These are phyloP conservation scores for Troides aeacus DNA, from an alignment of 2,888 invertebrate genomes.

Conservation along the genomic window DNA sequence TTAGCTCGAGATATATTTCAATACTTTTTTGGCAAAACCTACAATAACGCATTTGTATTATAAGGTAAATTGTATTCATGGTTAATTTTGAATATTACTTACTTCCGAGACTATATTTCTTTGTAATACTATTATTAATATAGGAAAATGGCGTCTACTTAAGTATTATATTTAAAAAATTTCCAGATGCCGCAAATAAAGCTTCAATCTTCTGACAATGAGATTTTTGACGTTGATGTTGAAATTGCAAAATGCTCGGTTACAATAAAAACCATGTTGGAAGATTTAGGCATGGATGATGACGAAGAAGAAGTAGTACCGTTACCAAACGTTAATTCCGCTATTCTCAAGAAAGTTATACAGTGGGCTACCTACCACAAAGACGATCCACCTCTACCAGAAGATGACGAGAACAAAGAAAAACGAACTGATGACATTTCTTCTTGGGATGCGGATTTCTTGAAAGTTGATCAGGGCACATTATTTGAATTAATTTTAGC, in stretches of 20 bases:
- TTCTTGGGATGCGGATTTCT: constrained; percentile 99
- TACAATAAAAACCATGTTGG: constrained; percentile 99
- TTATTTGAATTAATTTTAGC: constrained; percentile 97
- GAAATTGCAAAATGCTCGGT: constrained; percentile 98
- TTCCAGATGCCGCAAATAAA: constrained; percentile 95
- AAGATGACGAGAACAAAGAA: constrained; percentile 98
- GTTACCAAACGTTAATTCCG: constrained; percentile 97
- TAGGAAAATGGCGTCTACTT: constrained; percentile 32
- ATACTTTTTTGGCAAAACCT: not conserved
- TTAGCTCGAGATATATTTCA: not conserved
- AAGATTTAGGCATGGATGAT: constrained; percentile 94
- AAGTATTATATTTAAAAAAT: constrained; percentile 14
- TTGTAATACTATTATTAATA: constrained; percentile 10
- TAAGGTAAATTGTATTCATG: constrained; percentile 2
- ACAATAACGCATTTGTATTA: not conserved
- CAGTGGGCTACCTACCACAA: constrained; percentile 97
- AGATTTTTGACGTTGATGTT: constrained; percentile 96
- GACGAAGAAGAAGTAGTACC: constrained; percentile 97
- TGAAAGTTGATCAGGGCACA: constrained; percentile 99
- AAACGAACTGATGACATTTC: constrained; percentile 99
- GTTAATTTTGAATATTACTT: not conserved
- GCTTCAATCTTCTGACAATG: constrained; percentile 96
- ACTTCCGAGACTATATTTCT: not conserved
- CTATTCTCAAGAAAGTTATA: constrained; percentile 96
- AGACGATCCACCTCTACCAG: constrained; percentile 96